Base-by-base conservation (phyloP, 2,113 vertebrate species). In the Sphaerodactylus townsendi region DNA sequence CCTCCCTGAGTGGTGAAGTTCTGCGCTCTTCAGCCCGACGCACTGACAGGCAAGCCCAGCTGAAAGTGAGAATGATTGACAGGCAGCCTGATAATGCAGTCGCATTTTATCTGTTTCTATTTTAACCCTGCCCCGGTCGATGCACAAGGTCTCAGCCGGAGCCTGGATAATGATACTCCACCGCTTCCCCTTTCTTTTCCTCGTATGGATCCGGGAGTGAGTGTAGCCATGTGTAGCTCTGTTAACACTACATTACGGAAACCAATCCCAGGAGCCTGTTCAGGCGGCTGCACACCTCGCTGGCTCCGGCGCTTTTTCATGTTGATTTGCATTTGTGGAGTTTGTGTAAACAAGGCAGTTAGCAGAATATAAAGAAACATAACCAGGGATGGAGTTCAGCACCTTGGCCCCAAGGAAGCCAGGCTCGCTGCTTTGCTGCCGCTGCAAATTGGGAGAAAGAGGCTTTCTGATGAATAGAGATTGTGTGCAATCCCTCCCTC, bases 171-270 rank as follows among this genome's bases (percentile, higher is more conserved):
- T 89, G 85, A 87, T 15, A 77, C 50, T 84, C 92, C 88, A 91
- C 82, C 44, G 56, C 44, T 46, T 82, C 53, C 66, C 74, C 87
- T 21, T 9, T 87, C 88, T 5, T 19, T 41, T 44, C 23, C 68
- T 72, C 50, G 3, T 39, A 44, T 30, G 77, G 91, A 41, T 91
- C 39, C 74, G 79, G 87, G 90, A 94, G 92, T 94, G 95, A 95
- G 90, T 88, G 95, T 95, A 96, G 94, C 86, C 94, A 93, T 95
- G 95, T 96, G 96, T 93, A 83, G 92, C 95, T 88, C 92, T 95
- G 95, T 95, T 96, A 96, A 96, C 94, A 93, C 90, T 84, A 95
- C 94, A 94, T 84, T 93, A 94, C 95, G 89, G 94, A 96, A 62
- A 96, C 93, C 95, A 95, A 95, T 95, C 94, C 94, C 80, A 0